Percentiles rank a stretch among this genome's conserved stretches.
Evolutionary conservation across 2,888 invertebrate genomes (phyloP).

Genomic region (Nineta flava): DNA sequence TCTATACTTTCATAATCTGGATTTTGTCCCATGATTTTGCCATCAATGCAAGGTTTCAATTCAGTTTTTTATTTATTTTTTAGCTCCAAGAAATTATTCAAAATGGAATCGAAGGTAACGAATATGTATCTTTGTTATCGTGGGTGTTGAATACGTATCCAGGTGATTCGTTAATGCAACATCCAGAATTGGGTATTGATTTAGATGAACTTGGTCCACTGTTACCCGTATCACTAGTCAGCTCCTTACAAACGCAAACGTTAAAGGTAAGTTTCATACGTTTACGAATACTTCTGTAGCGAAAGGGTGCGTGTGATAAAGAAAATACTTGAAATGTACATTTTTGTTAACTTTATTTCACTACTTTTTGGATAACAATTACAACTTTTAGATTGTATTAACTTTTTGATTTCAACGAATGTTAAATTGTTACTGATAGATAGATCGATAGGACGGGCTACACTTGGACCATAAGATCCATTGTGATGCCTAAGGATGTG

Average conservation of each 20-base stretch:
- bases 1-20: too few species aligned
- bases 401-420: too few species aligned
- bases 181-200: conserved; percentile 62
- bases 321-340: too few species aligned
- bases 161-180: conserved; percentile 74
- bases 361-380: too few species aligned
- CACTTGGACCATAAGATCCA: too few species aligned
- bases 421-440: too few species aligned
- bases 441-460: too few species aligned
- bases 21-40: too few species aligned
- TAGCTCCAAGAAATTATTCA: conserved; percentile 76
- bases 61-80: conserved; percentile 11
- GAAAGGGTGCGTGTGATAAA: too few species aligned
- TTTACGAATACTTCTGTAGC: conserved; percentile 1
- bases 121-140: conserved; percentile 82
- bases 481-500: too few species aligned
- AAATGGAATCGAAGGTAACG: conserved; percentile 85
- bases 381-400: neutral
- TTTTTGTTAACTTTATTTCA: neutral
- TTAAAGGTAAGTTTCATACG: conserved; percentile 33
- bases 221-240: conserved; percentile 54
- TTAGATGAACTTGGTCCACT: conserved; percentile 57
- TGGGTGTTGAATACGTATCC: conserved; percentile 89
- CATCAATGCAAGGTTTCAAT: too few species aligned
- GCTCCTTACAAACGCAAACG: conserved; percentile 68